These are phyloP conservation scores for Masticophis lateralis DNA, from an alignment of 2,797 vertebrate genomes.

Conservation along the genomic window DNA sequence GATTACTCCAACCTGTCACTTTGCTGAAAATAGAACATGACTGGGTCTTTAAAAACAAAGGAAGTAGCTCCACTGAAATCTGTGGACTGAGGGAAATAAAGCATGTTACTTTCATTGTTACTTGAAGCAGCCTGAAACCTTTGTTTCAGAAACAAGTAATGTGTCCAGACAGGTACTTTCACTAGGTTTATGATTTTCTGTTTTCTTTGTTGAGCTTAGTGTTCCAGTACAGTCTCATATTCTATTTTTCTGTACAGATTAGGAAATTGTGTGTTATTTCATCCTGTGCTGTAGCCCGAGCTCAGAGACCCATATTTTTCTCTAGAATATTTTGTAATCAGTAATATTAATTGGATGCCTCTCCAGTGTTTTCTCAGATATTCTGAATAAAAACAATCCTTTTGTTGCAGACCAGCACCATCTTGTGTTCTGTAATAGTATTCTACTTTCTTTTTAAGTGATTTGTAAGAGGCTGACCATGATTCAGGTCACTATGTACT, in stretches of 20 bases:
- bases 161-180: neutral
- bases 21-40: neutral
- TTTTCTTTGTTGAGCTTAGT: neutral
- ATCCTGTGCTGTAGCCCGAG: neutral
- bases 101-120: neutral
- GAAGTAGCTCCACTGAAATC: neutral
- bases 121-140: neutral
- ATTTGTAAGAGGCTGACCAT: neutral
- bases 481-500: neutral
- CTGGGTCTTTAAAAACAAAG: neutral
- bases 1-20: neutral
- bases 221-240: neutral
- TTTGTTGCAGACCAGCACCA: neutral
- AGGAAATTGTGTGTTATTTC: neutral
- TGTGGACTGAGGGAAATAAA: neutral
- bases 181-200: neutral
- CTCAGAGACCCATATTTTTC: neutral
- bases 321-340: neutral
- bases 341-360: neutral
- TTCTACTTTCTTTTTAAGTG: neutral
- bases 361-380: neutral
- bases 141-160: neutral
- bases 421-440: neutral
- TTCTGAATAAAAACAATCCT: neutral
- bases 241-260: neutral